Conservation (phyloP, 1,140 invertebrate genomes). For the Whitmania pigra region DNA sequence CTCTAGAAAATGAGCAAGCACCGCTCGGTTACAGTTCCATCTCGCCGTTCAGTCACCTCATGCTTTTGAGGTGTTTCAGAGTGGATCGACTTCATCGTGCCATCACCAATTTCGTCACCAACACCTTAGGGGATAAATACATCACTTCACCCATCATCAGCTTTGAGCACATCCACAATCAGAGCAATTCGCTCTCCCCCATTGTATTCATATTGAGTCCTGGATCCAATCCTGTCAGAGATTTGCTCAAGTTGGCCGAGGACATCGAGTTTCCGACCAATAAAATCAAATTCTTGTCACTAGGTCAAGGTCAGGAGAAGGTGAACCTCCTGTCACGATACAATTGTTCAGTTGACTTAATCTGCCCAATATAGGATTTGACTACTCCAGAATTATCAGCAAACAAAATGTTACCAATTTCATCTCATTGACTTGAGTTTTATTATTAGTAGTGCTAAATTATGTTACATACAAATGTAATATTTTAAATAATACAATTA, state of each 20-base stretch:
- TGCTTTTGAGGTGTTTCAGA: slow-evolving; percentile 71
- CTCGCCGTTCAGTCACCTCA: slow-evolving; percentile 58
- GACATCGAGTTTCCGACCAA: slow-evolving; percentile 55
- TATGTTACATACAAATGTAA: no score
- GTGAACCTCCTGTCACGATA: slow-evolving; percentile 36
- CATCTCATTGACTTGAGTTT: no score
- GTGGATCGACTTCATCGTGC: slow-evolving; percentile 69
- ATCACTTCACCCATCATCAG: slow-evolving; percentile 68
- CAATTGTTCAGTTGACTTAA: no score
- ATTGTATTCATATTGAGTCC: slow-evolving; percentile 75
- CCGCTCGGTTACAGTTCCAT: slow-evolving; percentile 55
- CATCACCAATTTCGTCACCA: slow-evolving; percentile 62
- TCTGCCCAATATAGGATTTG: no score
- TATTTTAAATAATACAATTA: no score
- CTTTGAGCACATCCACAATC: slow-evolving; percentile 65
- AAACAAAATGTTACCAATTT: background rate
- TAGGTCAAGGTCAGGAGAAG: slow-evolving; percentile 76
- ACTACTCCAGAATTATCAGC: background rate
- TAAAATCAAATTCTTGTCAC: slow-evolving; percentile 66
- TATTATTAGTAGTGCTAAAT: no score
- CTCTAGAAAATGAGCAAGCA: slow-evolving; percentile 54
- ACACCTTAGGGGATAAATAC: slow-evolving; percentile 68
- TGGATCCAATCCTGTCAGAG: slow-evolving; percentile 70
- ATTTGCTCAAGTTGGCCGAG: slow-evolving; percentile 74
- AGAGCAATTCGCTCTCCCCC: slow-evolving; percentile 62